Percentiles rank a stretch among this genome's conserved stretches.
Evolutionary conservation across 2,888 invertebrate species (phyloP).

Genomic region (Crocallis elinguaria): DNA sequence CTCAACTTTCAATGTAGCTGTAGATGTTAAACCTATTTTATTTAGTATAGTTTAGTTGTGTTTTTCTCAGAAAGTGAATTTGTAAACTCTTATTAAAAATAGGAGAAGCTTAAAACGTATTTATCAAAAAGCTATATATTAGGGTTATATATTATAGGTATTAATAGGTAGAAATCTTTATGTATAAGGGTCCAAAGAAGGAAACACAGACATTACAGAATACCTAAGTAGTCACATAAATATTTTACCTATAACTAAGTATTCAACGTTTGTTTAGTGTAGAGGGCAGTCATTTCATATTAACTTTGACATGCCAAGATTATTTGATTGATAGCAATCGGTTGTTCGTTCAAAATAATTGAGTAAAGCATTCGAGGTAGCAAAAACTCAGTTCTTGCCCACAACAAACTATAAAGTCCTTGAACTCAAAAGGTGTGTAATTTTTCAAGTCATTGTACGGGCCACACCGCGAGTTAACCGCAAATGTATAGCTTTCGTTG

Average conservation of each 20-base stretch:
- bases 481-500: conserved; percentile 48
- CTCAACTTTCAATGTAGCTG: no score
- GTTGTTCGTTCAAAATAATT: conserved; percentile 28
- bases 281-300: not conserved
- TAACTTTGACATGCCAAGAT: not conserved
- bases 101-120: no score
- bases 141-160: no score
- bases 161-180: no score
- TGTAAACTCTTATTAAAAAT: no score
- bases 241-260: not conserved
- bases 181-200: no score
- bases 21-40: no score
- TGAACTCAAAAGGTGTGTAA: conserved; percentile 45
- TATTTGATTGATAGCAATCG: conserved; percentile 18
- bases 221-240: no score
- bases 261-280: not conserved
- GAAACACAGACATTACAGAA: no score
- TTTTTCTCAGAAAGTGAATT: no score
- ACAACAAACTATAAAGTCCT: conserved; percentile 30
- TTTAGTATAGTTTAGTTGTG: no score
- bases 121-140: no score
- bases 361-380: conserved; percentile 17
- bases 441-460: conserved; percentile 52
- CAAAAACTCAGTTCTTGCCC: conserved; percentile 27
- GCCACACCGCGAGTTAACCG: conserved; percentile 51